Evolutionary conservation across 2,797 vertebrate genomes (phyloP).

Genomic region (Tachyglossus aculeatus): DNA sequence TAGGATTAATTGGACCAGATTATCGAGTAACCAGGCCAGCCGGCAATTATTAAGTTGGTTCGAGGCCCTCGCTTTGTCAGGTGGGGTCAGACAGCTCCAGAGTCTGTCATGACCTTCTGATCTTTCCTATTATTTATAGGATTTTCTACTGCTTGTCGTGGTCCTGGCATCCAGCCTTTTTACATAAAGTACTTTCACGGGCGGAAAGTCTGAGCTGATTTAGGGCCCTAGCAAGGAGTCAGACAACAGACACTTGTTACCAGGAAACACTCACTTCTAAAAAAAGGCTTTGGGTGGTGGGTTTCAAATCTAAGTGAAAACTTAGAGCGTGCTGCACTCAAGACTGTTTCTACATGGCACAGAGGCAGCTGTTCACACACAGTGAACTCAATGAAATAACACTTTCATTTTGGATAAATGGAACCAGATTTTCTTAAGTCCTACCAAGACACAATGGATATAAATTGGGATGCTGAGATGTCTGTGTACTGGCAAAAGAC

Average conservation of each 20-base stretch:
- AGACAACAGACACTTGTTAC: constrained; percentile 46
- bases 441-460: constrained; percentile 62
- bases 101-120: constrained; percentile 20
- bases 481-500: constrained; percentile 32
- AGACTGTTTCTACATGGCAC: constrained; percentile 56
- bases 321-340: constrained; percentile 41
- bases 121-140: constrained; percentile 37
- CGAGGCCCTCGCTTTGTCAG: constrained; percentile 39
- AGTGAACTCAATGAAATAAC: constrained; percentile 77
- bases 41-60: constrained; percentile 25
- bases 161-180: constrained; percentile 40
- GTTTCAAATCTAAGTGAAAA: constrained; percentile 58
- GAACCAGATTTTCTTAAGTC: constrained; percentile 76
- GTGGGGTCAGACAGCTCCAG: constrained; percentile 39
- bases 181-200: constrained; percentile 33
- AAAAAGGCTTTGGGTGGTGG: constrained; percentile 43
- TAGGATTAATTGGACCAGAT: constrained; percentile 23
- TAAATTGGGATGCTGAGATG: constrained; percentile 47
- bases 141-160: constrained; percentile 49
- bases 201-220: constrained; percentile 25
- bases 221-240: constrained; percentile 31
- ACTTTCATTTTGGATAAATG: constrained; percentile 79
- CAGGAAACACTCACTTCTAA: constrained; percentile 43
- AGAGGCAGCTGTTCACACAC: constrained; percentile 64
- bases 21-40: constrained; percentile 24